These are phyloP conservation scores for Glareola pratincola DNA, from an alignment of 2,113 vertebrate species.

Conservation along the genomic window DNA sequence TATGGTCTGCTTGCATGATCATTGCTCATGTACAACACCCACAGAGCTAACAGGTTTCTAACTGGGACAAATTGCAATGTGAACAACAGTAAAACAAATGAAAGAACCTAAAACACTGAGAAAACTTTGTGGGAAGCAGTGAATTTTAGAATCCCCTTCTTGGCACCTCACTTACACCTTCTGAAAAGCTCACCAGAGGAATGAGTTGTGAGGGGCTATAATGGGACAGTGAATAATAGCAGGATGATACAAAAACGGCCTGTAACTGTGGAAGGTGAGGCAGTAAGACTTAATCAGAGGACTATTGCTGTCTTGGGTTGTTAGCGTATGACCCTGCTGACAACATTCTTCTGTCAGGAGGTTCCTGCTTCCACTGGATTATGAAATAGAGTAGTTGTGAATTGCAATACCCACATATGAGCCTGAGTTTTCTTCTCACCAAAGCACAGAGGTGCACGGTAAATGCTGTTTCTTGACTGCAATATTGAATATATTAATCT, in stretches of 20 bases:
- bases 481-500: neutral
- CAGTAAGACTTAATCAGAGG: neutral
- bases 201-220: neutral
- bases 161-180: neutral
- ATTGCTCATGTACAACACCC: constrained; percentile 37
- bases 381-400: neutral
- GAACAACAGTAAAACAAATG: neutral
- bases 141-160: neutral
- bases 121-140: neutral
- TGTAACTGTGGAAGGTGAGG: neutral
- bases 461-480: neutral
- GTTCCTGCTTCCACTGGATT: neutral
- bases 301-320: neutral
- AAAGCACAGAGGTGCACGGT: neutral
- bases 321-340: neutral
- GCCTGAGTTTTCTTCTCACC: neutral
- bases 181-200: neutral
- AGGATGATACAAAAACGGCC: neutral
- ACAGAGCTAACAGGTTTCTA: constrained; percentile 45
- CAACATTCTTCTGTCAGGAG: neutral
- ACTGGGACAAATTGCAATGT: neutral
- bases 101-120: neutral
- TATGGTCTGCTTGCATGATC: constrained; percentile 36
- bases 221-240: neutral
- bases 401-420: neutral